Base-by-base conservation (phyloP, 2,113 vertebrate genomes). In the Hydrolagus affinis region DNA sequence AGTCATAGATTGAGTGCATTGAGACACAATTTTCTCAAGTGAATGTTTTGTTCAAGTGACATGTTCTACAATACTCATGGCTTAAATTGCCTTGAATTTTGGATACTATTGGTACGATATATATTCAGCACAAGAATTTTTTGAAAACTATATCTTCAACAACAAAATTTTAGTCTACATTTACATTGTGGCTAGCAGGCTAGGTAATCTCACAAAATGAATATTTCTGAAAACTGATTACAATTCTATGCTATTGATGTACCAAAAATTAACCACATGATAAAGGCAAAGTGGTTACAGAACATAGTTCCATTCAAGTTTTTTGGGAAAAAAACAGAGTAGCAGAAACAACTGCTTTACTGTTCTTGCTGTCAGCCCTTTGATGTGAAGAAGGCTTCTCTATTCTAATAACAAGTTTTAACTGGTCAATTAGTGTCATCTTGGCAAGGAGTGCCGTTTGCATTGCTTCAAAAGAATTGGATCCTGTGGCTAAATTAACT, bases 401-500 rank as follows among this genome's bases (percentile, higher is more conserved):
- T 66, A 62, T 15, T 44, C 78, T 68, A 83, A 83, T 83, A 83
- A 83, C 62, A 83, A 66, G 62, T 83, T 83, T 66, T 8, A 68
- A 28, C 62, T 66, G 15, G 60, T 83, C 78, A 83, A 83, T 66
- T 83, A 83, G 32, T 32, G 25, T 30, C 28, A 14, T 68, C 28
- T 83, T 83, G 62, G 60, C 25, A 30, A 83, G 30, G 23, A 30
- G 14, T 83, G 25, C 32, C 64, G 64, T 80, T 17, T 44, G 17
- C 25, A 66, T 66, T 83, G 11, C 77, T 83, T 68, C 78, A 83
- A 83, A 83, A 83, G 32, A 66, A 66, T 83, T 83, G 7, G 62
- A 83, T 32, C 60, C 76, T 15, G 76, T 62, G 30, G 77, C 77
- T 83, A 66, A 83, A 83, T 83, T 83, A 83, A 83, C 77, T 83